A percentile compares a stretch with the other conserved stretches of the same genome.
These are phyloP conservation scores for Halcyon senegalensis DNA, from an alignment of 2,113 vertebrate genomes.

Conservation along the genomic window DNA sequence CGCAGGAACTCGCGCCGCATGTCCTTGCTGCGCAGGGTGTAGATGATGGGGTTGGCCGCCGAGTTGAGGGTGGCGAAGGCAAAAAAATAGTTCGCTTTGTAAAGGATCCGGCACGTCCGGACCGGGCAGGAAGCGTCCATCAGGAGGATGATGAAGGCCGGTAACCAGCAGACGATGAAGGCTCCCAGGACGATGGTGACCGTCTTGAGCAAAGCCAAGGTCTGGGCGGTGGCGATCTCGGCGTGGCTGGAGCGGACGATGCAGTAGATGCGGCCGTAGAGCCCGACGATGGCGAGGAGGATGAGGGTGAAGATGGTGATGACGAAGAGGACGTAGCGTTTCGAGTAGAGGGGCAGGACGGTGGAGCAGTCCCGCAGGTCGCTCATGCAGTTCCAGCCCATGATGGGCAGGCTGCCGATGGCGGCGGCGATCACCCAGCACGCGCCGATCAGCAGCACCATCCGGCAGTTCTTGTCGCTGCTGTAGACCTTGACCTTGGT, in stretches of 20 bases:
- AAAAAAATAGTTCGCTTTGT: constrained; percentile 87
- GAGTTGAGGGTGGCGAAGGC: constrained; percentile 93
- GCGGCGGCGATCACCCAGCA: constrained; percentile 92
- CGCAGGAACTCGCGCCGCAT: constrained; percentile 91
- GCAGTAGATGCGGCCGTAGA: constrained; percentile 92
- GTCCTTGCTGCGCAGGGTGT: constrained; percentile 91
- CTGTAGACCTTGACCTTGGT: constrained; percentile 91
- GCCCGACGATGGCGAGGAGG: constrained; percentile 86
- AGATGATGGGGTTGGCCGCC: constrained; percentile 92
- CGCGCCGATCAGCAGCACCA: constrained; percentile 92
- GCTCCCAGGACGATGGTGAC: constrained; percentile 95
- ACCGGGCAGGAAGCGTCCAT: constrained; percentile 85
- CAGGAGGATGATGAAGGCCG: constrained; percentile 90
- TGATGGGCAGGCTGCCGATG: constrained; percentile 89
- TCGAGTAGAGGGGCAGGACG: constrained; percentile 92
- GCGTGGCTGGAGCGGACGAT: constrained; percentile 91
- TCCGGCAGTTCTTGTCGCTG: constrained; percentile 87
- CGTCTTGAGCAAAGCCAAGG: constrained; percentile 88
- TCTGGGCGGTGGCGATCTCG: constrained; percentile 84
- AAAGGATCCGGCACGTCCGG: constrained; percentile 40
- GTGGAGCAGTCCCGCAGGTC: constrained; percentile 84
- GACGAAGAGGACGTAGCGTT: constrained; percentile 89
- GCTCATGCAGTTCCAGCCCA: constrained; percentile 96
- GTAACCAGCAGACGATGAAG: constrained; percentile 95
- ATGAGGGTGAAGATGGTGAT: constrained; percentile 91